Conservation (phyloP, 1,140 invertebrate genomes). For the Micrasema minimum region DNA sequence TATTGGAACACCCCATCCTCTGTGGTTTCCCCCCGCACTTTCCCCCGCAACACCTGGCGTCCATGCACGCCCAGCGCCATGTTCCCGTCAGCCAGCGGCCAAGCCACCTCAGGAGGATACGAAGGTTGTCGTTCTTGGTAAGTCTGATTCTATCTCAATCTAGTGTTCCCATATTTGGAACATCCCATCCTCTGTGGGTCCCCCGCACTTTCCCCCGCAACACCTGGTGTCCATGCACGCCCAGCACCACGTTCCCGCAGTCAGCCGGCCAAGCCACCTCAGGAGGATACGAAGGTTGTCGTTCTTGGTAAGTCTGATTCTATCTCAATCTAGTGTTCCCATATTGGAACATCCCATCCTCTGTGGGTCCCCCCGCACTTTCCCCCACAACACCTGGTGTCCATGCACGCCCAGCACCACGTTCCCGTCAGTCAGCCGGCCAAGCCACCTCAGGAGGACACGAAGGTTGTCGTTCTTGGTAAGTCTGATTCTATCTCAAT, state of each 20-base stretch:
- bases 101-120: slow-evolving; percentile 45
- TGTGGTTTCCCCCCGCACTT: too few relatives aligned
- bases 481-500: too few relatives aligned
- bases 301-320: too few relatives aligned
- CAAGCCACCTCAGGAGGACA: slow-evolving; percentile 39
- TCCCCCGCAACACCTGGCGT: slow-evolving; percentile 46
- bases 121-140: slow-evolving; percentile 58
- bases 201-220: slow-evolving; percentile 47
- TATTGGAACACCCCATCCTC: too few relatives aligned
- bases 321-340: too few relatives aligned
- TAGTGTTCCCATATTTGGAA: too few relatives aligned
- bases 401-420: slow-evolving; percentile 51
- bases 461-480: slow-evolving; percentile 57
- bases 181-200: too few relatives aligned
- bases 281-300: too few relatives aligned
- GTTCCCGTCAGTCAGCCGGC: slow-evolving; percentile 37
- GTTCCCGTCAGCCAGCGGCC: slow-evolving; percentile 36
- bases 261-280: too few relatives aligned
- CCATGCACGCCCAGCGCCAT: slow-evolving; percentile 51
- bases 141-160: slow-evolving; percentile 3
- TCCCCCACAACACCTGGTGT: slow-evolving; percentile 47
- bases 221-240: slow-evolving; percentile 52
- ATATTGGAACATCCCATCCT: too few relatives aligned
- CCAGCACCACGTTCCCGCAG: slow-evolving; percentile 50
- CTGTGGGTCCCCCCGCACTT: too few relatives aligned